Conservation (phyloP, 2,113 vertebrate genomes). For the Sakesphorus luctuosus region DNA sequence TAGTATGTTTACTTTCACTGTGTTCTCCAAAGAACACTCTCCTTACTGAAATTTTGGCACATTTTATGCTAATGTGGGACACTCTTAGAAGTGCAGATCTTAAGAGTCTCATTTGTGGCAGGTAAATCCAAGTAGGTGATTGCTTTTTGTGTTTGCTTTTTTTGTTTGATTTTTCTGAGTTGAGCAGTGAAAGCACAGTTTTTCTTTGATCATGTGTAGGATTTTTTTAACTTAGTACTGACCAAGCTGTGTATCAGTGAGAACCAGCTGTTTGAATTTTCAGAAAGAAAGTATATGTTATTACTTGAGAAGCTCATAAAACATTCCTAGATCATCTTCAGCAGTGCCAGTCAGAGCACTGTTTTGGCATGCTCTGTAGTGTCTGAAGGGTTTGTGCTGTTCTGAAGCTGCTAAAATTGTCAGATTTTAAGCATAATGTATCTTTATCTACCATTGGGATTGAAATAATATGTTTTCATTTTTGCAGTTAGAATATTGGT, state of each 20-base stretch:
- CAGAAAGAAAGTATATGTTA: background rate
- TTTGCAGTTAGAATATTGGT: background rate
- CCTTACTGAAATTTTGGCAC: background rate
- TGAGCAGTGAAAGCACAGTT: background rate
- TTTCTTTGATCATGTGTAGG: background rate
- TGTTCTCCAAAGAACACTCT: background rate
- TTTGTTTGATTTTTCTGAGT: background rate
- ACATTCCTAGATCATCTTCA: background rate
- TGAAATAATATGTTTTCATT: conserved; percentile 1
- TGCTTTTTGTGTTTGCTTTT: rapidly evolving
- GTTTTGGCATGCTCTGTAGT: background rate
- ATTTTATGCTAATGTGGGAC: background rate
- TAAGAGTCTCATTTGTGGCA: background rate
- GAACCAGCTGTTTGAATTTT: background rate
- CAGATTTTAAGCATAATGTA: background rate
- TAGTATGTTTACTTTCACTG: background rate
- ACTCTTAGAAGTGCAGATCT: background rate
- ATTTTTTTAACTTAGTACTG: background rate
- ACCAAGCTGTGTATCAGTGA: background rate
- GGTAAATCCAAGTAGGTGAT: background rate
- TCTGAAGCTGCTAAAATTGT: background rate
- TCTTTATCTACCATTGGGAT: conserved; percentile 2
- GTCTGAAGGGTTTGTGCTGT: background rate
- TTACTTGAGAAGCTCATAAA: background rate
- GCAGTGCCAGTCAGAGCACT: background rate